Conservation (phyloP, 2,797 vertebrate genomes). For the Catamblyrhynchus diadema region DNA sequence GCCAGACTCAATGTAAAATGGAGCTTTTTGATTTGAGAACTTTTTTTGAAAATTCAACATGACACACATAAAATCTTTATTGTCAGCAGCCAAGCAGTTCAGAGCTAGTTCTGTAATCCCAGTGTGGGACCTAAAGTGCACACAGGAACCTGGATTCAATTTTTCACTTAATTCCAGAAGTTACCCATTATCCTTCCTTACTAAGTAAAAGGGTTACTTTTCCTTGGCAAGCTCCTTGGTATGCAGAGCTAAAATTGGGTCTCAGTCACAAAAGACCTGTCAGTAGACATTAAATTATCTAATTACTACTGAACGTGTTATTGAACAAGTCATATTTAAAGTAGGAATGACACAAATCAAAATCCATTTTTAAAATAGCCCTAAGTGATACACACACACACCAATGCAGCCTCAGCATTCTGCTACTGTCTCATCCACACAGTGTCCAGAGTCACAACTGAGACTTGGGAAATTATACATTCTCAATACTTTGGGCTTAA, state of each 20-base stretch:
- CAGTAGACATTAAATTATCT: slow-evolving; percentile 66
- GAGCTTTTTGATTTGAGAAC: slow-evolving; percentile 50
- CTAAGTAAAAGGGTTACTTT: slow-evolving; percentile 51
- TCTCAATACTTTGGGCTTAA: slow-evolving; percentile 65
- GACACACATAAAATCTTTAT: slow-evolving; percentile 67
- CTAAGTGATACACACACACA: neutral
- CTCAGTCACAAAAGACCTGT: slow-evolving; percentile 66
- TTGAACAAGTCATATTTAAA: slow-evolving; percentile 68
- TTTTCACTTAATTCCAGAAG: slow-evolving; percentile 69
- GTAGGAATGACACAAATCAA: slow-evolving; percentile 59
- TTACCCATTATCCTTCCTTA: slow-evolving; percentile 68
- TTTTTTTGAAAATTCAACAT: slow-evolving; percentile 61
- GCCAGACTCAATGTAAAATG: slow-evolving; percentile 28
- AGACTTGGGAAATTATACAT: slow-evolving; percentile 25
- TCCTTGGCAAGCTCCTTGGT: slow-evolving; percentile 48
- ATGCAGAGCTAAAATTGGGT: slow-evolving; percentile 63
- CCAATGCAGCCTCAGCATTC: slow-evolving; percentile 41
- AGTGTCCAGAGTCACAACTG: slow-evolving; percentile 61
- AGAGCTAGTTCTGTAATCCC: slow-evolving; percentile 61
- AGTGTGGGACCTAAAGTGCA: slow-evolving; percentile 47
- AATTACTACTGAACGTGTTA: slow-evolving; percentile 55
- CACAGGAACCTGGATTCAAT: slow-evolving; percentile 63
- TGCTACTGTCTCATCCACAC: slow-evolving; percentile 47
- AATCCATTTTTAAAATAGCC: slow-evolving; percentile 61
- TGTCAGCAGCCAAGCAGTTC: slow-evolving; percentile 48